Percentiles rank a stretch among this genome's conserved stretches.
These are phyloP conservation scores for Urechis unicinctus DNA, from an alignment of 2,888 invertebrate genomes.

Conservation along the genomic window DNA sequence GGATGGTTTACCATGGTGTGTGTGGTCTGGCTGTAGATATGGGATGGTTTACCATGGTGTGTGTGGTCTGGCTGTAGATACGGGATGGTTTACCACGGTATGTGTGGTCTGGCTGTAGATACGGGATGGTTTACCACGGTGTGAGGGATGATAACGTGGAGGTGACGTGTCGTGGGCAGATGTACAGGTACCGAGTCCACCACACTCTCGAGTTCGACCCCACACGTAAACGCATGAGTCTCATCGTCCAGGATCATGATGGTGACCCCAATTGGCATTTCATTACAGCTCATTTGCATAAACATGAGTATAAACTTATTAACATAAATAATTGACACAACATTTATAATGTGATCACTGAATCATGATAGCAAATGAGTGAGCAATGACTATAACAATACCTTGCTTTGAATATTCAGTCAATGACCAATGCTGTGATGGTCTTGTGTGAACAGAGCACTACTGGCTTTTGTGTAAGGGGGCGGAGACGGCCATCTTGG, in stretches of 20 bases:
- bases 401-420: neutral
- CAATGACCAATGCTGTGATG: too few species aligned
- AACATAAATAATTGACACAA: too few species aligned
- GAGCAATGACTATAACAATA: neutral
- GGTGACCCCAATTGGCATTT: slow-evolving; percentile 4
- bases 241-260: slow-evolving; percentile 59
- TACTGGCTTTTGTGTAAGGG: slow-evolving; percentile 75
- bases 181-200: slow-evolving; percentile 60
- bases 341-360: too few species aligned
- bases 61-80: too few species aligned
- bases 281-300: too few species aligned
- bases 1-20: too few species aligned
- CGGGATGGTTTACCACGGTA: too few species aligned
- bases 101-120: too few species aligned
- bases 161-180: slow-evolving; percentile 50
- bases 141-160: slow-evolving; percentile 50
- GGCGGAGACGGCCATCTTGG: slow-evolving; percentile 71
- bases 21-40: too few species aligned
- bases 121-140: slow-evolving; percentile 49
- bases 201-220: slow-evolving; percentile 83
- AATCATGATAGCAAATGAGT: neutral
- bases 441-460: slow-evolving; percentile 51
- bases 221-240: slow-evolving; percentile 81
- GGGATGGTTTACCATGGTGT: too few species aligned
- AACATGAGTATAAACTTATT: too few species aligned